Percentiles rank a stretch among this genome's conserved stretches.
Evolutionary conservation across 2,113 vertebrate species (phyloP).

Genomic region (Turdus rufiventris): DNA sequence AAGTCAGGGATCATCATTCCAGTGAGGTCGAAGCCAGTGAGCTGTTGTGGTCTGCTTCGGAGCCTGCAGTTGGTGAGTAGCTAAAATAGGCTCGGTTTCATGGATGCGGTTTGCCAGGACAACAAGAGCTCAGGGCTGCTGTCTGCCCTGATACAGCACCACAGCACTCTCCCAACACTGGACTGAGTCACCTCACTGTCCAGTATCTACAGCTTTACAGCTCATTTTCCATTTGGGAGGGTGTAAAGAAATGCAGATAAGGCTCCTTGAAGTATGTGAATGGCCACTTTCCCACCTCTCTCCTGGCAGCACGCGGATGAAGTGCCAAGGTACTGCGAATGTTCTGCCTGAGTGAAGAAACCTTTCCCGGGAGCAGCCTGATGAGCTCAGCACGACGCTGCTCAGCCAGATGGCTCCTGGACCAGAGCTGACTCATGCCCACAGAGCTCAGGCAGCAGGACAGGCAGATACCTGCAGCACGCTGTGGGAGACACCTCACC

Average conservation of each 20-base stretch:
- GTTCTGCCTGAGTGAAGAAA: not conserved
- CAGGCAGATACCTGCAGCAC: not conserved
- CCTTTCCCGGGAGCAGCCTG: not conserved
- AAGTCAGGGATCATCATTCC: not conserved
- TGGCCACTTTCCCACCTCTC: not conserved
- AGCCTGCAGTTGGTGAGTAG: not conserved
- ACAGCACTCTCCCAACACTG: not conserved
- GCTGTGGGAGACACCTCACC: not conserved
- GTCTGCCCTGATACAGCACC: not conserved
- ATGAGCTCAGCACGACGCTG: constrained; percentile 15
- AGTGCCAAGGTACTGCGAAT: not conserved
- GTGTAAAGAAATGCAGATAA: not conserved
- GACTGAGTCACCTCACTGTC: not conserved
- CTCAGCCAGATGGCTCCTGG: constrained; percentile 13
- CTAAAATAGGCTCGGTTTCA: not conserved
- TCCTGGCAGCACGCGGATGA: not conserved
- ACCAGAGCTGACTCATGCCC: constrained; percentile 46
- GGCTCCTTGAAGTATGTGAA: not conserved
- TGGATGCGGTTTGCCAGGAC: not conserved
- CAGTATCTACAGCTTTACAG: not conserved
- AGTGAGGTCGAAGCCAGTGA: not conserved
- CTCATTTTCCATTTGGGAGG: not conserved
- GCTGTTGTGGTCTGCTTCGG: not conserved
- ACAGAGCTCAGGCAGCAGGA: not conserved
- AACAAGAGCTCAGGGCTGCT: not conserved